Percentiles rank a stretch among this genome's conserved stretches.
Evolutionary conservation across 2,888 invertebrate genomes (phyloP).

Genomic region (Sclerodermus sp.): DNA sequence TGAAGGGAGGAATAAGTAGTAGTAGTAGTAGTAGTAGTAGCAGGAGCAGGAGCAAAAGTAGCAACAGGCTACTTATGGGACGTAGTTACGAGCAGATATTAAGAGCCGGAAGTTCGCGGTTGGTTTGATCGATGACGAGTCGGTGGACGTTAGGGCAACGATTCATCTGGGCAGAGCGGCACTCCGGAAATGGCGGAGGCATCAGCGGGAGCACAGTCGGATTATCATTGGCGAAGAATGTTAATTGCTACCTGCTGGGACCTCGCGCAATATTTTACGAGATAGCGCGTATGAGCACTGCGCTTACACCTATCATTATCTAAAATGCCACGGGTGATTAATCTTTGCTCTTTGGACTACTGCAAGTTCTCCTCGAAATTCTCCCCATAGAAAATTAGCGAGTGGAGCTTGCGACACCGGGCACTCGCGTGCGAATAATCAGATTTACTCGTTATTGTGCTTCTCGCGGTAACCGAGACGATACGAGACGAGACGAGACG

Average conservation of each 20-base stretch:
- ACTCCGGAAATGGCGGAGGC: slow-evolving; percentile 25
- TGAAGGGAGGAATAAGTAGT: too few relatives aligned
- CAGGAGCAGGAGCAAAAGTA: too few relatives aligned
- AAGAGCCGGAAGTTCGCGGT: not conserved
- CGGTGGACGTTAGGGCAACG: slow-evolving; percentile 12
- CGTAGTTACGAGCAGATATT: too few relatives aligned
- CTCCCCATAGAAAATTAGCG: slow-evolving; percentile 13
- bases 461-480: too few relatives aligned
- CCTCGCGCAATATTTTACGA: slow-evolving; percentile 32
- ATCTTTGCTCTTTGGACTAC: slow-evolving; percentile 31
- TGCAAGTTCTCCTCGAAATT: slow-evolving; percentile 12
- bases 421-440: not conserved
- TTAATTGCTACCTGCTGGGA: slow-evolving; percentile 26
- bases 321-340: slow-evolving; percentile 36
- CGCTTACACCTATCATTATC: slow-evolving; percentile 37
- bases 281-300: slow-evolving; percentile 25
- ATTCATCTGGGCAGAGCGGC: slow-evolving; percentile 20
- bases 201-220: slow-evolving; percentile 13
- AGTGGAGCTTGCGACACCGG: slow-evolving; percentile 13
- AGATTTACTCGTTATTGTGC: too few relatives aligned
- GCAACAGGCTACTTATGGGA: too few relatives aligned
- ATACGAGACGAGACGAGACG: too few relatives aligned
- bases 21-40: too few relatives aligned
- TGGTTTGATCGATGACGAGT: slow-evolving; percentile 18
- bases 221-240: slow-evolving; percentile 26